Base-by-base conservation (phyloP, 2,113 vertebrate species). In the Sylvietta virens region DNA sequence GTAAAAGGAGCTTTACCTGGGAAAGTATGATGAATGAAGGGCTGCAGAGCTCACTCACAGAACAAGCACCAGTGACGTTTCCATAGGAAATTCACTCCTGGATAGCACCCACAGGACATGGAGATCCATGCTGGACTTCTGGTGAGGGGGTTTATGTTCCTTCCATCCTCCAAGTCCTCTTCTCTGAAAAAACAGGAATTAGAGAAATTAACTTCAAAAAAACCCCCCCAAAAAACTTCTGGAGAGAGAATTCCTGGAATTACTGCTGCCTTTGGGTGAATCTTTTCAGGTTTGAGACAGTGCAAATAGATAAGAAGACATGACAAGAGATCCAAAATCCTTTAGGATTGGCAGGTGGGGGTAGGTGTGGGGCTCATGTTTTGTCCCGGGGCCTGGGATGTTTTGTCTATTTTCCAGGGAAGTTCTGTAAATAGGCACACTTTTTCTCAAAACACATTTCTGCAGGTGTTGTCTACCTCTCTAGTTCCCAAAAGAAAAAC, bases 21-120 rank as follows among this genome's bases (percentile, higher is more conserved):
- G 44, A 58, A 60, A 81, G 65, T 3, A 0, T 27, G 42, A n/a
- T 47, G 62, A n/a, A 31, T 0, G 7, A 86, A 77, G n/a, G 6
- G 8, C 40, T 51, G 5, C 37, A 70, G 64, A 83, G 7, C 24
- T 90, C 0, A 0, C 28, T 53, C n/a, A 22, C 60, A 42, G 24
- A 77, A 53, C 0, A 4, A 84, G 37, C 26, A 48, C 20, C n/a
- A 26, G 42, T 7, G 42, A 57, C 16, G 6, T 31, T 62, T 65
- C 70, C 30, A 14, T 13, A 18, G 23, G 48, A 74, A 42, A 40
- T 39, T 65, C 2, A 1, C 4, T 42, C 30, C n/a, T 48, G 27
- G 10, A 31, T 16, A 69, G 7, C 33, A 78, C 13, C 16, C 16
- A 7, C 4, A 20, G 45, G 23, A 37, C 39, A 39, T 1, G 6